Percentiles rank a stretch among this genome's conserved stretches.
These are phyloP conservation scores for Toxotes chatareus DNA, from an alignment of 2,113 vertebrate species.

Conservation along the genomic window DNA sequence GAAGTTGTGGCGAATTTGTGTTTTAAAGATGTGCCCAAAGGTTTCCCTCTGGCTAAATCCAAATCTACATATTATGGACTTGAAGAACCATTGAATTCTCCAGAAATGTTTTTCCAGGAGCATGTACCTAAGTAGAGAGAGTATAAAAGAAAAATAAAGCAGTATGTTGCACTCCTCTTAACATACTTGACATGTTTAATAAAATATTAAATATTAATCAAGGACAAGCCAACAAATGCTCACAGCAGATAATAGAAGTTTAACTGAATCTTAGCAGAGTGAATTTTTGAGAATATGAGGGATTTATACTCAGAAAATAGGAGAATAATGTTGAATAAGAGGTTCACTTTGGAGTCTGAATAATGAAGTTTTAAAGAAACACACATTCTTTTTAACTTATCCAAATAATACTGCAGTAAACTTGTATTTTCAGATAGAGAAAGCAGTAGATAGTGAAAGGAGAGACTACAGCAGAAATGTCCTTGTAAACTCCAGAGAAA, in stretches of 20 bases:
- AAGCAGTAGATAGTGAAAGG: background rate
- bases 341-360: background rate
- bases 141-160: background rate
- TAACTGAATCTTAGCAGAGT: background rate
- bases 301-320: background rate
- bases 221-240: background rate
- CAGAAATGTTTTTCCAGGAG: background rate
- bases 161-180: background rate
- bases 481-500: slow-evolving; percentile 1
- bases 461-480: slow-evolving; percentile 10
- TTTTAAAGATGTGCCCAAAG: slow-evolving; percentile 9
- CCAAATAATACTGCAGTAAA: slow-evolving; percentile 1
- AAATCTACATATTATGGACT: slow-evolving; percentile 13
- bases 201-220: background rate
- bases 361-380: background rate
- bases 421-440: background rate
- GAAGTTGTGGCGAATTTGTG: background rate
- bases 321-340: background rate
- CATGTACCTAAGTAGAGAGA: background rate
- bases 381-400: background rate
- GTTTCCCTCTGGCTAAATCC: slow-evolving; percentile 10
- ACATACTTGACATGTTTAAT: background rate
- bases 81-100: background rate
- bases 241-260: background rate
- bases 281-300: background rate